A percentile compares a stretch with the other conserved stretches of the same genome.
These are phyloP conservation scores for Petaurus breviceps DNA, from an alignment of 2,113 vertebrate genomes.

Conservation along the genomic window DNA sequence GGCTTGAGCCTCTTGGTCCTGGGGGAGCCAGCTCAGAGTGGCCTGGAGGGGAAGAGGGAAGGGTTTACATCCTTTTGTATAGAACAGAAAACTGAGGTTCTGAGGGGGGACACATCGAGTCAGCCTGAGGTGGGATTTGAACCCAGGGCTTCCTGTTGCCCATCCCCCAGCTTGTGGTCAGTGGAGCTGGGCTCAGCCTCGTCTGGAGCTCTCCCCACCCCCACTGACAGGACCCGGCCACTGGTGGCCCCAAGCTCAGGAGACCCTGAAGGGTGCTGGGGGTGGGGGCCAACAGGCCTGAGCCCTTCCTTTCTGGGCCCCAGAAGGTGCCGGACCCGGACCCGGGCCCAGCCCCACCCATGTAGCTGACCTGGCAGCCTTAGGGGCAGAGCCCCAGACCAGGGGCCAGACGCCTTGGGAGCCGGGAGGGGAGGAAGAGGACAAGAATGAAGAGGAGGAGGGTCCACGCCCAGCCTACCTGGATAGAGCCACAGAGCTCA, in stretches of 20 bases:
- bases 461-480: constrained; percentile 81
- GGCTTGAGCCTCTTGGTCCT: no score
- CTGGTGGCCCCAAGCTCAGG: not conserved
- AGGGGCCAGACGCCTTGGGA: constrained; percentile 70
- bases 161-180: no score
- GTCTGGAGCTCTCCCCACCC: no score
- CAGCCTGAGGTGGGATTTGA: not conserved
- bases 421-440: constrained; percentile 72
- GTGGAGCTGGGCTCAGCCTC: no score
- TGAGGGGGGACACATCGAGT: no score
- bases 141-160: not conserved
- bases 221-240: no score
- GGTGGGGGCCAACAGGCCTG: not conserved
- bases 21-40: no score
- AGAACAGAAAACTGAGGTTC: no score
- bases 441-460: constrained; percentile 53
- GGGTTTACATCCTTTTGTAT: not conserved
- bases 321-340: constrained; percentile 43
- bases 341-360: constrained; percentile 56
- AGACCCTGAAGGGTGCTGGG: not conserved
- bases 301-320: constrained; percentile 11
- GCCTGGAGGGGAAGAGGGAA: not conserved
- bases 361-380: constrained; percentile 37
- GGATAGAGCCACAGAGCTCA: constrained; percentile 82
- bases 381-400: constrained; percentile 25